phyloP scores from a whole-genome alignment of 2,113 vertebrate genomes.

The Macquaria australasica region DNA sequence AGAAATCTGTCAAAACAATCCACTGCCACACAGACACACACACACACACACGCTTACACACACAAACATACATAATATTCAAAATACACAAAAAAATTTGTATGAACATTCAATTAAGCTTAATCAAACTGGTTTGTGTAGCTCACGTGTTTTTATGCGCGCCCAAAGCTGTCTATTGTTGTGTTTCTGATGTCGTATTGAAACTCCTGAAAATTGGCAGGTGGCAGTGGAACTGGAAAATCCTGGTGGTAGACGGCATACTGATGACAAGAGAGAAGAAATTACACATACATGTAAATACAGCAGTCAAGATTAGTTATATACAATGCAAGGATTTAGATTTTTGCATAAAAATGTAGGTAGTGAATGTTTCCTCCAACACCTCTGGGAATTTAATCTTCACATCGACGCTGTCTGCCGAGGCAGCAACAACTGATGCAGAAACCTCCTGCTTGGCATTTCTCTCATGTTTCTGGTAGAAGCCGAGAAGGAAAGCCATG shows the following conservation, averaged over 20 bases:
- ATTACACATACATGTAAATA: constrained; percentile 27
- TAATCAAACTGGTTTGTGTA: constrained; percentile 3
- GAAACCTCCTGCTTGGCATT: constrained; percentile 76
- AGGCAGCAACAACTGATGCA: constrained; percentile 61
- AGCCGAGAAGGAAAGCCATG: constrained; percentile 74
- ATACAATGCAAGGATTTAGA: background rate
- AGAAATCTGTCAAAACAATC: constrained; percentile 27
- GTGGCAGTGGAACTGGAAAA: constrained; percentile 64
- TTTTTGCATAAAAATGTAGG: constrained; percentile 11
- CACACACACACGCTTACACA: background rate
- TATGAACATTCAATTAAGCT: constrained; percentile 9
- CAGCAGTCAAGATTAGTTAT: constrained; percentile 3
- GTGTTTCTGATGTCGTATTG: constrained; percentile 31
- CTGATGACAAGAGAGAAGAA: constrained; percentile 69
- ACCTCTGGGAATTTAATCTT: constrained; percentile 82
- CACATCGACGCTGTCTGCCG: constrained; percentile 75
- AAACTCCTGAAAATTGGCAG: constrained; percentile 28
- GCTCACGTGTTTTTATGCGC: constrained; percentile 49
- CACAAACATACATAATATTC: background rate
- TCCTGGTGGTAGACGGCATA: constrained; percentile 72
- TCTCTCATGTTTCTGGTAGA: constrained; percentile 66
- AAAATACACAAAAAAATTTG: background rate
- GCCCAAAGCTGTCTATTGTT: constrained; percentile 27
- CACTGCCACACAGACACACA: constrained; percentile 1
- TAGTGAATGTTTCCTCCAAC: background rate